Conservation (phyloP, 2,888 invertebrate species). For the Eulithis testata region DNA sequence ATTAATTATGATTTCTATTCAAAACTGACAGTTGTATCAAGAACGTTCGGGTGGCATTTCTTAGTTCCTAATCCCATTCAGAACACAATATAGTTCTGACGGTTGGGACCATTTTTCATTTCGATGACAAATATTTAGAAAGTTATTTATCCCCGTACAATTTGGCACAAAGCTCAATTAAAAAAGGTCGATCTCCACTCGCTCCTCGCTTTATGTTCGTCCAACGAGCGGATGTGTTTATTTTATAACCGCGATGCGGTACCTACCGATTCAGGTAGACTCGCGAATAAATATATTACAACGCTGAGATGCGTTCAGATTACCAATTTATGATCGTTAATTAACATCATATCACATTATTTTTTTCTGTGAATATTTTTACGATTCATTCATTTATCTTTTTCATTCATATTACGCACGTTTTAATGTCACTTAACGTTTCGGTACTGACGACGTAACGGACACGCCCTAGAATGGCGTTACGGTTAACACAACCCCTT, state of each 20-base stretch:
- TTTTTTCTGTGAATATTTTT: constrained; percentile 5
- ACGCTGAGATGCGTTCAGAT: constrained; percentile 56
- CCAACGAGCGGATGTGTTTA: constrained; percentile 77
- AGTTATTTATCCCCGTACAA: constrained; percentile 78
- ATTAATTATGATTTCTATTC: constrained; percentile 67
- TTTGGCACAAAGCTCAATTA: constrained; percentile 71
- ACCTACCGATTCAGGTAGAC: constrained; percentile 78
- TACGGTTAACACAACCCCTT: constrained; percentile 58
- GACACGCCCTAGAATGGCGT: constrained; percentile 67
- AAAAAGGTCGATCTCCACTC: constrained; percentile 64
- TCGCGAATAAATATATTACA: constrained; percentile 76
- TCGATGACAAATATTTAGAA: constrained; percentile 83
- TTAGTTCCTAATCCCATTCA: constrained; percentile 81
- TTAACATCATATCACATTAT: constrained; percentile 50
- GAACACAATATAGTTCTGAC: constrained; percentile 67
- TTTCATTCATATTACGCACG: constrained; percentile 29
- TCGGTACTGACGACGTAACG: constrained; percentile 58
- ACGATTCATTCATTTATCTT: background rate
- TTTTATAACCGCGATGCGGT: constrained; percentile 73
- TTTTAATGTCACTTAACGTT: constrained; percentile 64
- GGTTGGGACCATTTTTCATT: constrained; percentile 78
- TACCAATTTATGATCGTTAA: constrained; percentile 52
- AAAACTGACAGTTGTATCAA: constrained; percentile 63
- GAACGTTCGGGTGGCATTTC: constrained; percentile 71
- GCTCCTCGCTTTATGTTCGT: constrained; percentile 65